Evolutionary conservation across 2,888 invertebrate genomes (phyloP), one percentile per base, ranked within the genome.

Genomic region (Drosophila suboccidentalis): DNA sequence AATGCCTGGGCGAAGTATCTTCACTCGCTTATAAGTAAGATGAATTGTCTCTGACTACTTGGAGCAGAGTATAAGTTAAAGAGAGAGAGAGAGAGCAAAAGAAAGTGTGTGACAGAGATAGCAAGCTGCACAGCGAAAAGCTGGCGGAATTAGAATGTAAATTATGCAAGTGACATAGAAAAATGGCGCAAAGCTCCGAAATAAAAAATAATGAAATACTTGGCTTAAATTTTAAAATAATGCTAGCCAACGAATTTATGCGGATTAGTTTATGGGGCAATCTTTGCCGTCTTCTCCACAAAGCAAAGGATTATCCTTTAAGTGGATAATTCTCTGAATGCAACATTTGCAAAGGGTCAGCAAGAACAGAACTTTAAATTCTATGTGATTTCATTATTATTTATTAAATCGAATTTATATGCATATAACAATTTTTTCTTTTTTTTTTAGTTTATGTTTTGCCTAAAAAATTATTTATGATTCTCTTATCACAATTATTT

Each of bases 81-180:
- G 53, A 58, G 63, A 38, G 62, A 29, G 53, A 64, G 66, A 32
- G 51, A 49, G 9, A 29, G 54, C 10, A 8, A 34, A 50, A 38
- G 49, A 29, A 6, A 38, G 26, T 34, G 32, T 17, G 36, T 1
- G 32, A 44, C 10, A 47, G 29, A 46, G n/a, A 41, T 19, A 4
- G 43, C 34, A 29, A 49, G 54, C n/a, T 41, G 57, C 54, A 61
- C 29, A 69, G 62, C 60, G 69, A 55, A 65, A 69, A 71, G 75
- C 83, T 69, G 75, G 34, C 69, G 75, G 78, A 80, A 84, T 87
- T 84, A 87, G 86, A 84, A 85, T 82, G 78, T 82, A 84, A 84
- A 87, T 84, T 84, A 87, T 84, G 88, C 75, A 79, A 79, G 72
- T 69, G 79, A 79, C 79, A 78, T 74, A 78, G 78, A 77, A 78